phyloP scores from a whole-genome alignment of 1,140 invertebrate species.

The Teleogryllus occipitalis region DNA sequence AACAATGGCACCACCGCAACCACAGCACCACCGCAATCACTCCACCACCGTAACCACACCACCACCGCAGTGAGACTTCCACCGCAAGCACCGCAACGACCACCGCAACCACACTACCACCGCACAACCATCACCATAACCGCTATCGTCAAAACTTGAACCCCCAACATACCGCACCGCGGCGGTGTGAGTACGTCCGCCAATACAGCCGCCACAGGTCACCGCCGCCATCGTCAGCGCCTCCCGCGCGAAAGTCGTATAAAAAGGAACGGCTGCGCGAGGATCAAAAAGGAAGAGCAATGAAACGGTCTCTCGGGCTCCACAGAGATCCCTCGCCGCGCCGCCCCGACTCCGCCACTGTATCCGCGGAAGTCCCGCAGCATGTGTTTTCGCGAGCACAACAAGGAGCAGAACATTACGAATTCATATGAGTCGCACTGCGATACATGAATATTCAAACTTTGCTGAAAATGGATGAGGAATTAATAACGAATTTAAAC shows the following conservation, averaged over 20 bases:
- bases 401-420: not conserved
- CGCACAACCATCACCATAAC: no score
- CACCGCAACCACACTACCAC: no score
- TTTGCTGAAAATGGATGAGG: not conserved
- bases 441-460: not conserved
- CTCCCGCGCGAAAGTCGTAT: not conserved
- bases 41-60: no score
- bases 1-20: no score
- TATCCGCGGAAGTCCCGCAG: not conserved
- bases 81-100: no score
- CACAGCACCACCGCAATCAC: no score
- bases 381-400: not conserved
- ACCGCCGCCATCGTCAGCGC: no score
- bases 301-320: not conserved
- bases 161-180: no score
- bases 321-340: not conserved
- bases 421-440: not conserved
- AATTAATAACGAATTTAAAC: conserved; percentile 6
- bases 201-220: no score
- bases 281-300: not conserved
- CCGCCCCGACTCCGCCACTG: not conserved
- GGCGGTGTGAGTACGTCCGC: no score
- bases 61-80: no score
- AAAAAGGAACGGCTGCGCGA: not conserved
- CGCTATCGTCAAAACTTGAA: no score